Percentiles rank a stretch among this genome's conserved stretches.
phyloP scores from a whole-genome alignment of 2,888 invertebrate genomes.

The Apantesis nais region DNA sequence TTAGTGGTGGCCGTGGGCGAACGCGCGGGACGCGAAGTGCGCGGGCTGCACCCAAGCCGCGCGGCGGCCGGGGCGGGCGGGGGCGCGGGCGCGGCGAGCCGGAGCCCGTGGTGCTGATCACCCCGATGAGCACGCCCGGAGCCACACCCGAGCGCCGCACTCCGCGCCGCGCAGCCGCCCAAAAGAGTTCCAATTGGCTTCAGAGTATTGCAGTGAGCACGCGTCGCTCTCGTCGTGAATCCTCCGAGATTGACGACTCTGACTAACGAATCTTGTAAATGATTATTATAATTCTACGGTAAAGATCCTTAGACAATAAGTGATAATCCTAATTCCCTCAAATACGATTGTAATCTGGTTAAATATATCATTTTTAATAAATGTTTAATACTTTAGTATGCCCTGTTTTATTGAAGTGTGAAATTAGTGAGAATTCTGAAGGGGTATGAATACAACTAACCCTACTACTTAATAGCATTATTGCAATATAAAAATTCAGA shows the following conservation, averaged over 20 bases:
- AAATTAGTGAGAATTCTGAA: too few relatives aligned
- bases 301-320: background rate
- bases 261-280: slow-evolving; percentile 53
- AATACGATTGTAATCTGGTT: slow-evolving; percentile 9
- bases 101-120: slow-evolving; percentile 47
- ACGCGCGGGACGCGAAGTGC: slow-evolving; percentile 24
- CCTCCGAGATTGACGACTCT: slow-evolving; percentile 73
- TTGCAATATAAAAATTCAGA: too few relatives aligned
- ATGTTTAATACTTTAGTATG: background rate
- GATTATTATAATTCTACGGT: background rate
- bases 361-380: slow-evolving; percentile 3
- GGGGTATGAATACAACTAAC: too few relatives aligned
- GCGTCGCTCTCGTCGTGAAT: slow-evolving; percentile 57
- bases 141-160: slow-evolving; percentile 70
- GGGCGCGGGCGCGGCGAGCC: slow-evolving; percentile 32
- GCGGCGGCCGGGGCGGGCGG: slow-evolving; percentile 38
- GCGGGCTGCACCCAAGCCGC: slow-evolving; percentile 37
- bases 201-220: slow-evolving; percentile 61
- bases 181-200: slow-evolving; percentile 68
- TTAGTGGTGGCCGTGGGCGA: slow-evolving; percentile 14
- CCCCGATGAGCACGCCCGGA: slow-evolving; percentile 44
- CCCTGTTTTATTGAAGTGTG: background rate
- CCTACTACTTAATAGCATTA: too few relatives aligned
- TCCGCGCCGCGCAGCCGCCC: slow-evolving; percentile 72
- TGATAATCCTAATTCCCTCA: background rate